Base-by-base conservation (phyloP, 1,140 invertebrate genomes). In the Tetraneura akinire region DNA sequence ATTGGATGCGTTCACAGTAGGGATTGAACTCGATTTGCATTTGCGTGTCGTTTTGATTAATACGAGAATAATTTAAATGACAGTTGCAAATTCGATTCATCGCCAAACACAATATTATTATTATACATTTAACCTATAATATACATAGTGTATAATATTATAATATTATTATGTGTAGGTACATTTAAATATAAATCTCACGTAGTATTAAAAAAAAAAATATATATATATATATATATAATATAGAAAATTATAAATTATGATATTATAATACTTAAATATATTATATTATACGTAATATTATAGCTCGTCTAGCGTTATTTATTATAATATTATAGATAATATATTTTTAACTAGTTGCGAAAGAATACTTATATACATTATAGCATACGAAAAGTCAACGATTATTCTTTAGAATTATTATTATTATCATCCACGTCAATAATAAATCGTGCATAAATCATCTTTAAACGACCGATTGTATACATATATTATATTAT, bases 31-130 rank as follows among this genome's bases (percentile, higher is more conserved):
- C 32, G 32, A 32, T 62, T 62, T 62, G 16, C 26, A 32, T 62
- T 62, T 29, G 26, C 60, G 60, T 62, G 26, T 60, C 26, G 57
- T 16, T 32, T 62, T 62, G 60, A 62, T 62, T 62, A 62, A 62
- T 62, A 29, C 60, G 29, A 62, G 26, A 3, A 4, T 32, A 18
- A 62, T 62, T 29, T 16, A 32, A 32, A 18, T 62, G 60, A 32
- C 26, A 32, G 29, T 62, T 62, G 60, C 60, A 62, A 62, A 62
- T 62, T 62, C 16, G 57, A 60, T 60, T 60, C 9, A 13, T 60
- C 57, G 57, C 57, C 26, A 23, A 14, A 60, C 57, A 23, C 23
- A 57, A 21, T 21, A 53, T 53, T n/a, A 21, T 21, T 57, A 57
- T 57, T 57, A 23, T 55, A 18, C n/a, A 26, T 26, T 26, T n/a